Evolutionary conservation across 2,797 vertebrate genomes (phyloP).

Genomic region (Antennarius maculatus): DNA sequence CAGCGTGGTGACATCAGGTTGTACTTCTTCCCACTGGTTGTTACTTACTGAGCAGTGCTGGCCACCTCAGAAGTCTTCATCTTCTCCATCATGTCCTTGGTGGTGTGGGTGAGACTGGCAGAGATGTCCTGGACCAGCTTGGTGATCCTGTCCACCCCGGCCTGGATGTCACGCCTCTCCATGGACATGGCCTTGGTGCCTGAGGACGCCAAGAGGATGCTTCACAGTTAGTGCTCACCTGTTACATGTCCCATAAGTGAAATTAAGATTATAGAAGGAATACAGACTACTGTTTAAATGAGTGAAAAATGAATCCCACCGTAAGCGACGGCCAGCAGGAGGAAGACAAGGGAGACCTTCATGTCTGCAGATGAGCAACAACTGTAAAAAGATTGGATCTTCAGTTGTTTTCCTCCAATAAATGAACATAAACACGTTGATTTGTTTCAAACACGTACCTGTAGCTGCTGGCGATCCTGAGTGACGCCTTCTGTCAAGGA

Average conservation of each 20-base stretch:
- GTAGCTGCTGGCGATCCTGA: slow-evolving; percentile 35
- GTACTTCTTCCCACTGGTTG: neutral
- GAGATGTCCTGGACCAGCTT: slow-evolving; percentile 64
- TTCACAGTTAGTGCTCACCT: neutral
- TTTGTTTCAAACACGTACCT: slow-evolving; percentile 52
- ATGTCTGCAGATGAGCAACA: slow-evolving; percentile 61
- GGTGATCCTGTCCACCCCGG: slow-evolving; percentile 60
- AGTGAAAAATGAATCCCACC: slow-evolving; percentile 52
- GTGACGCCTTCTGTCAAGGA: slow-evolving; percentile 35
- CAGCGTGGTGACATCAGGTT: too few relatives aligned
- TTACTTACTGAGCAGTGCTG: slow-evolving; percentile 73
- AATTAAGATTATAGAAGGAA: neutral
- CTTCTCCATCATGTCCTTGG: slow-evolving; percentile 68
- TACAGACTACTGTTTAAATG: neutral
- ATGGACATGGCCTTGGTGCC: slow-evolving; percentile 65
- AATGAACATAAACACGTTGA: neutral
- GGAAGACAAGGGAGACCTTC: slow-evolving; percentile 70
- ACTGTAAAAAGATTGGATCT: slow-evolving; percentile 14
- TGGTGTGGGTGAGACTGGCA: slow-evolving; percentile 32
- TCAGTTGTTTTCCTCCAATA: neutral
- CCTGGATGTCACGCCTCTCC: slow-evolving; percentile 66
- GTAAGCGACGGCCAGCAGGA: slow-evolving; percentile 62
- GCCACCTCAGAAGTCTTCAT: slow-evolving; percentile 66
- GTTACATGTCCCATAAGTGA: neutral
- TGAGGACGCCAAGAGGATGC: slow-evolving; percentile 18